Conservation (phyloP, 2,888 invertebrate species). For the Sesamia inferens region DNA sequence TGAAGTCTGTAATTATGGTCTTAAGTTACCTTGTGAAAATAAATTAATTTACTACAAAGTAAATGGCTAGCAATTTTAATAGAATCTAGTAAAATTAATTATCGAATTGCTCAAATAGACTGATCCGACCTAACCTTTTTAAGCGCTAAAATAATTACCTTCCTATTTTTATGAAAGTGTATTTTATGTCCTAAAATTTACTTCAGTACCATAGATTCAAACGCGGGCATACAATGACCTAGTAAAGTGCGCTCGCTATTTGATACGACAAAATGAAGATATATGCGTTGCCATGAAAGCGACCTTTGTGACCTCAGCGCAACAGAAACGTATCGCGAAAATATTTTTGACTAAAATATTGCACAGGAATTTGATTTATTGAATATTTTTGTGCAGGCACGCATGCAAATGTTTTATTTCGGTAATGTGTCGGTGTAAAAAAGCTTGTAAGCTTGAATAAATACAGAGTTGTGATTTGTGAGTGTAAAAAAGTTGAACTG, state of each 20-base stretch:
- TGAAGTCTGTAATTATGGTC: no score
- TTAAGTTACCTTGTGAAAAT: no score
- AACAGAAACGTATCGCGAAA: constrained; percentile 38
- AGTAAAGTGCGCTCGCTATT: constrained; percentile 52
- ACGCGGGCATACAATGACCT: constrained; percentile 29
- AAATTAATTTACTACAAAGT: background rate
- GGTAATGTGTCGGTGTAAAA: constrained; percentile 8
- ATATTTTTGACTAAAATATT: constrained; percentile 59
- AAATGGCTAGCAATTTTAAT: background rate
- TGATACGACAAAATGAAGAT: constrained; percentile 64
- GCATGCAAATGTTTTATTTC: constrained; percentile 44
- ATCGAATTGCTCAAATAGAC: background rate
- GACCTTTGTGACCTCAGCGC: constrained; percentile 37
- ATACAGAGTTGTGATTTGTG: constrained; percentile 1
- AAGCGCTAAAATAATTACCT: background rate
- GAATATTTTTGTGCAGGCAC: constrained; percentile 45
- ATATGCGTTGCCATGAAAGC: constrained; percentile 56
- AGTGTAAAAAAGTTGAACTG: background rate
- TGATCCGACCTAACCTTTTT: background rate
- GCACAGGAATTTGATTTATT: constrained; percentile 55
- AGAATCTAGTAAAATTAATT: background rate
- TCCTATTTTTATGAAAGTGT: constrained; percentile 2
- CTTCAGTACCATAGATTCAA: constrained; percentile 24
- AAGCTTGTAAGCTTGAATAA: constrained; percentile 16
- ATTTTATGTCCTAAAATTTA: constrained; percentile 19